Evolutionary conservation across 1,140 invertebrate species (phyloP).

Genomic region (Leptinotarsa texana): DNA sequence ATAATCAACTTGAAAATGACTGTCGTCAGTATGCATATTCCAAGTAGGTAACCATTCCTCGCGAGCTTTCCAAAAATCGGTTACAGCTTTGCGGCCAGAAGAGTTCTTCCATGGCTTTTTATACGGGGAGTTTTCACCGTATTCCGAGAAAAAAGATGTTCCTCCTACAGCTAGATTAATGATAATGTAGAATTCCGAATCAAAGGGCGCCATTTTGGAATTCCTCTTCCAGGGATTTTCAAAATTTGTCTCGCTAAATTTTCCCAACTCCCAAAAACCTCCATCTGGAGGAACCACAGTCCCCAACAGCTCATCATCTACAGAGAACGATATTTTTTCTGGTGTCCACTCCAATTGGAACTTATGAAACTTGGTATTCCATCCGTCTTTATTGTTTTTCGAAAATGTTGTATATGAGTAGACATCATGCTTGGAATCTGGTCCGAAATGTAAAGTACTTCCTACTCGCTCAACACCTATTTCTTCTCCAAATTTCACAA

Average conservation of each 20-base stretch:
- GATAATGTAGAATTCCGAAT: slow-evolving; percentile 68
- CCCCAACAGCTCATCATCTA: slow-evolving; percentile 42
- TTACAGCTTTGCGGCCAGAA: slow-evolving; percentile 40
- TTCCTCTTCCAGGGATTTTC: slow-evolving; percentile 54
- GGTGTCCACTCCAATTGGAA: slow-evolving; percentile 61
- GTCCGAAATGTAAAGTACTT: slow-evolving; percentile 68
- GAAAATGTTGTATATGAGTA: slow-evolving; percentile 60
- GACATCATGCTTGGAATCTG: slow-evolving; percentile 59
- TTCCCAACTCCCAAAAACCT: slow-evolving; percentile 39
- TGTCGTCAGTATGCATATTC: slow-evolving; percentile 52
- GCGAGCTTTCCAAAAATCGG: slow-evolving; percentile 58
- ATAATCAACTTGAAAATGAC: slow-evolving; percentile 64
- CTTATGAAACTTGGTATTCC: slow-evolving; percentile 57
- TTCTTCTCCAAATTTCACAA: slow-evolving; percentile 57
- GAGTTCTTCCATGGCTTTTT: slow-evolving; percentile 59
- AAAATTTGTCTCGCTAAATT: slow-evolving; percentile 20
- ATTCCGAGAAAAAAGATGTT: slow-evolving; percentile 57
- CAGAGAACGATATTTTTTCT: slow-evolving; percentile 34
- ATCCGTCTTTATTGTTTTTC: slow-evolving; percentile 56
- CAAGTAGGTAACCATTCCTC: slow-evolving; percentile 60
- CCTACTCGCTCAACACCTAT: slow-evolving; percentile 64
- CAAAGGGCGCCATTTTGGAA: slow-evolving; percentile 60
- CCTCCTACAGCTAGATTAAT: slow-evolving; percentile 59
- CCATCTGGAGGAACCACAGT: slow-evolving; percentile 27
- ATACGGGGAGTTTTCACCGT: slow-evolving; percentile 38